phyloP scores from a whole-genome alignment of 30 jellyfish, hydroid and myxozoan species.

The Clytia hemisphaerica region DNA sequence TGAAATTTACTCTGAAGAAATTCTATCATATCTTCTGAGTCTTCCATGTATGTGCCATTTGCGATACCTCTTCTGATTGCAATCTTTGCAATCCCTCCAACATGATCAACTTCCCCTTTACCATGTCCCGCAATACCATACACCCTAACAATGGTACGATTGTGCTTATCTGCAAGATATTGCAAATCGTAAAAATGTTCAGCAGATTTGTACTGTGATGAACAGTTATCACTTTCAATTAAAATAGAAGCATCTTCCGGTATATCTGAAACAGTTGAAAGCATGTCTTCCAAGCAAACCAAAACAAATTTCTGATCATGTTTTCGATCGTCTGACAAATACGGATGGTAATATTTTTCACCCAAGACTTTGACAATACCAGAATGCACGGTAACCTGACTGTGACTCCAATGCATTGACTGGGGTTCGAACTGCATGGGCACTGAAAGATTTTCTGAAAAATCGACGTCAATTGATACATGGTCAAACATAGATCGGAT shows the following conservation, averaged over 20 bases:
- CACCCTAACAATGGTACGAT: conserved; percentile 11
- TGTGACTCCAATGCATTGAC: conserved; percentile 33
- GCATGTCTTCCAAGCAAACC: conserved; percentile 15
- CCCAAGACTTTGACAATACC: conserved; percentile 24
- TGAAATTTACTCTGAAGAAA: conserved; percentile 2
- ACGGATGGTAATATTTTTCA: conserved; percentile 30
- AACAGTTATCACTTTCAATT: conserved; percentile 25
- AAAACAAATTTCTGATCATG: conserved; percentile 23
- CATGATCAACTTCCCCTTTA: conserved; percentile 35
- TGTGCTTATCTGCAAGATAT: conserved; percentile 16
- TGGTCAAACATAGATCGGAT: conserved; percentile 23
- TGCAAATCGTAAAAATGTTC: conserved; percentile 33
- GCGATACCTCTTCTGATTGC: conserved; percentile 26
- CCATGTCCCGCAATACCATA: conserved; percentile 36
- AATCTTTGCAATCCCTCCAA: conserved; percentile 31
- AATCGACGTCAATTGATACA: conserved; percentile 20
- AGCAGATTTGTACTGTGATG: conserved; percentile 37
- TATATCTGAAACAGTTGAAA: conserved; percentile 10
- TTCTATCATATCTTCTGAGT: conserved; percentile 23
- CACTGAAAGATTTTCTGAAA: no score
- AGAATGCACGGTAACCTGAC: conserved; percentile 25
- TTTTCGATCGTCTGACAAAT: conserved; percentile 15
- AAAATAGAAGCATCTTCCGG: conserved; percentile 25
- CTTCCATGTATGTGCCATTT: conserved; percentile 19
- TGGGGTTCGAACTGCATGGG: conserved; percentile 31